Conservation (phyloP, 2,797 vertebrate species). For the Sebastiscus albofasciatus region DNA sequence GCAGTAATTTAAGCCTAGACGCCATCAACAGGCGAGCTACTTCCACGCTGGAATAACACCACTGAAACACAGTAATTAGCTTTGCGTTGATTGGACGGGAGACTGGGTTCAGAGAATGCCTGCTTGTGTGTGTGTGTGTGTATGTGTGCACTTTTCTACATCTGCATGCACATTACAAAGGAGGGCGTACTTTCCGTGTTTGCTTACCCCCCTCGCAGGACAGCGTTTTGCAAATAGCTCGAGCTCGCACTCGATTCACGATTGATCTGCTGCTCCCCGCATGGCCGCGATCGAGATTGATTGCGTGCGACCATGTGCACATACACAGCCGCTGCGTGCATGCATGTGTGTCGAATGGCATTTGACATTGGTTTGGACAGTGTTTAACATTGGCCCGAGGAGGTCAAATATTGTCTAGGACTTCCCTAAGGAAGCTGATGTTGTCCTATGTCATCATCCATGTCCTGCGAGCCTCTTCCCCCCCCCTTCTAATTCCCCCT, state of each 20-base stretch:
- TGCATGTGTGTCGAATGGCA: conserved; percentile 40
- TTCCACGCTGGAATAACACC: conserved; percentile 74
- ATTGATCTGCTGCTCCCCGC: conserved; percentile 49
- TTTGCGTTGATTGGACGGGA: conserved; percentile 74
- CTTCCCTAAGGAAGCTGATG: conserved; percentile 63
- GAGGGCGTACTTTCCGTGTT: conserved; percentile 39
- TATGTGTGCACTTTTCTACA: background rate
- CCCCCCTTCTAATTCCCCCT: conserved; percentile 64
- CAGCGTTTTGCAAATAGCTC: conserved; percentile 41
- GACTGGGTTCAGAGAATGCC: conserved; percentile 38
- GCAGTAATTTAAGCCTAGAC: conserved; percentile 80
- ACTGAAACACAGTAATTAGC: conserved; percentile 79
- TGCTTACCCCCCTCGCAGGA: conserved; percentile 21
- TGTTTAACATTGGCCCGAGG: conserved; percentile 67
- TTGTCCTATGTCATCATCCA: conserved; percentile 67
- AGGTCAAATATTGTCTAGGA: conserved; percentile 76
- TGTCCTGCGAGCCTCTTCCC: conserved; percentile 42
- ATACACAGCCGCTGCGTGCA: background rate
- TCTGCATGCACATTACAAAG: conserved; percentile 30
- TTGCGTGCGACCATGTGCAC: conserved; percentile 16
- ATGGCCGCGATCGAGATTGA: conserved; percentile 44
- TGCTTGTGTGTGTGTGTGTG: conserved; percentile 18
- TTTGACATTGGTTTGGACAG: conserved; percentile 60
- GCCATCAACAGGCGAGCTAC: conserved; percentile 76
- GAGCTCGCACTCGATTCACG: conserved; percentile 17